Evolutionary conservation across 2,113 vertebrate genomes (phyloP).

Genomic region (Heterocephalus glaber): DNA sequence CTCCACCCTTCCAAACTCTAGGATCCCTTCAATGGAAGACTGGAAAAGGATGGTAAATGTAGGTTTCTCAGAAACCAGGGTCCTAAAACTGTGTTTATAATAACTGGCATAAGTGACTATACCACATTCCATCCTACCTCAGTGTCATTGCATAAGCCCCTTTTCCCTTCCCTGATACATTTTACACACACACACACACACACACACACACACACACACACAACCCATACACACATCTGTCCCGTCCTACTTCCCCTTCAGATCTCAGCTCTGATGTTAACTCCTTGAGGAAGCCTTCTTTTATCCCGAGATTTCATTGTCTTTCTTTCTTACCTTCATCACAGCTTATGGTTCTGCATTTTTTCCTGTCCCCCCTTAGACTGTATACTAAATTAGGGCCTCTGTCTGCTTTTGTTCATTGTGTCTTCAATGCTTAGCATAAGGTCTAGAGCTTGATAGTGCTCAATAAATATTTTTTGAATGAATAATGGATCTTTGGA

Average conservation of each 20-base stretch:
- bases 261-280: neutral
- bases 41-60: neutral
- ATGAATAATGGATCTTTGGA: neutral
- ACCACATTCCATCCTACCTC: neutral
- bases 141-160: neutral
- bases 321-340: neutral
- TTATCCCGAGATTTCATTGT: neutral
- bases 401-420: neutral
- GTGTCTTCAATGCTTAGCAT: neutral
- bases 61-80: constrained; percentile 16
- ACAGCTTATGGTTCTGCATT: neutral
- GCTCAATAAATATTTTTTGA: neutral
- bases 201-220: neutral
- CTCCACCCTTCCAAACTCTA: neutral
- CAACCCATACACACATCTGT: neutral
- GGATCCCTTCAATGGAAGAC: neutral
- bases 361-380: neutral
- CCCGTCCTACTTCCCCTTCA: neutral
- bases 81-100: neutral
- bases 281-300: neutral
- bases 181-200: neutral
- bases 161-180: neutral
- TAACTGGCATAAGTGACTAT: neutral
- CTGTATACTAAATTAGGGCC: neutral
- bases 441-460: neutral